Conservation (phyloP, 2,113 vertebrate species). For the Rhabdomys dilectus region DNA sequence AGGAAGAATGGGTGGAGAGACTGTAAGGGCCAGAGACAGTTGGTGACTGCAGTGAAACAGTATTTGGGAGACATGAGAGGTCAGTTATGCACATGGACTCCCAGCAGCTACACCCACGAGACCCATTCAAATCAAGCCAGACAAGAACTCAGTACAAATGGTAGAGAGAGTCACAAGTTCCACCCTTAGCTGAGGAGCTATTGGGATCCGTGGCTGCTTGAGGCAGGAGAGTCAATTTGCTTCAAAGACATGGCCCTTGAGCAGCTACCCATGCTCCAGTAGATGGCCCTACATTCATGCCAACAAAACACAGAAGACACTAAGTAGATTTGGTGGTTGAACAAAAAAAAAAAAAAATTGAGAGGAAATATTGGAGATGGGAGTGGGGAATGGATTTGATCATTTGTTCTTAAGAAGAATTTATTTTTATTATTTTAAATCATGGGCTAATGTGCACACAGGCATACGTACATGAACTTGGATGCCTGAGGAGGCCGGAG, state of each 20-base stretch:
- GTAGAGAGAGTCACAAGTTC: no score
- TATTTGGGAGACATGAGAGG: neutral
- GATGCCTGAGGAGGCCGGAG: neutral
- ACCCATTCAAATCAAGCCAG: neutral
- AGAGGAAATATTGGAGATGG: neutral
- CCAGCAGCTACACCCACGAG: neutral
- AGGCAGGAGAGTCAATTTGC: neutral
- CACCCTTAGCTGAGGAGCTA: neutral
- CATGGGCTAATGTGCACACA: neutral
- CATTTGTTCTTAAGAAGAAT: neutral
- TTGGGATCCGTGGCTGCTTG: neutral
- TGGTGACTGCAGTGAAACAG: neutral
- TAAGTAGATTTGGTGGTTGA: neutral
- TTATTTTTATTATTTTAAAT: neutral
- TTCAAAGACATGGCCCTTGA: neutral
- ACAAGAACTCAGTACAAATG: neutral
- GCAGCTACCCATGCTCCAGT: neutral
- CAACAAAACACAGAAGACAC: neutral
- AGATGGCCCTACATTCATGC: neutral
- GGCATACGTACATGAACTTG: neutral
- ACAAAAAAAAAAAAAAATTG: neutral
- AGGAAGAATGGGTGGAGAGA: neutral
- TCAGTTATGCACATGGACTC: neutral
- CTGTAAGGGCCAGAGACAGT: neutral
- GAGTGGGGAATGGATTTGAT: neutral